Base-by-base conservation (phyloP, 1,140 invertebrate species). In the Parapsyche elsis region DNA sequence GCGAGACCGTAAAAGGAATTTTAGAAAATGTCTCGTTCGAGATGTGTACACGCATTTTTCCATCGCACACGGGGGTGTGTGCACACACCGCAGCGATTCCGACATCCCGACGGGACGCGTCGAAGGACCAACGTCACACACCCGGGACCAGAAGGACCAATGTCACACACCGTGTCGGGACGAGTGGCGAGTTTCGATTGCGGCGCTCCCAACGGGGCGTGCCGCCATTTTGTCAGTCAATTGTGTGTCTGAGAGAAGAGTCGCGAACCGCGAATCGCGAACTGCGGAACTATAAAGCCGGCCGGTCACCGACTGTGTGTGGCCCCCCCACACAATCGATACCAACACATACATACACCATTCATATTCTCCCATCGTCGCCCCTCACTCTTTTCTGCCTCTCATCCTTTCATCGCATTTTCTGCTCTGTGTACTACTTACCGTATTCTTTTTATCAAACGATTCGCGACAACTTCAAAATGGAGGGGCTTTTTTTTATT, bases 191-290 rank as follows among this genome's bases (percentile, higher is more conserved):
- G 30, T 38, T 38, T 38, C 2, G 30, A 38, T 1, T 38, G 30
- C 30, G 30, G 14, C 49, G 49, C 10, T 53, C 49, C 21, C 64
- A 23, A 26, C 21, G 21, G 64, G 19, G 64, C 21, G 24, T 67
- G 64, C 64, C 64, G 64, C 64, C 64, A 67, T 67, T 67, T 67
- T 67, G 64, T 67, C 64, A 67, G 64, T 23, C 49, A 53, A 53
- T 53, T 53, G 64, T 67, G 64, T 67, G 9, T 16, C n/a, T n/a
- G n/a, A n/a, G 64, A 67, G 21, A 19, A 23, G 64, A 23, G 64
- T 23, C 10, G 23, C 64, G 30, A 38, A 38, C 30, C n/a, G 64
- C 21, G 10, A 19, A 26, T 23, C 14, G 23, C 21, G 9, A 14
- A 10, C 64, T 19, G 9, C 9, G 10, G 21, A 19, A 67, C 9